Conservation (phyloP, 1,140 invertebrate genomes). For the Copidosoma floridanum region DNA sequence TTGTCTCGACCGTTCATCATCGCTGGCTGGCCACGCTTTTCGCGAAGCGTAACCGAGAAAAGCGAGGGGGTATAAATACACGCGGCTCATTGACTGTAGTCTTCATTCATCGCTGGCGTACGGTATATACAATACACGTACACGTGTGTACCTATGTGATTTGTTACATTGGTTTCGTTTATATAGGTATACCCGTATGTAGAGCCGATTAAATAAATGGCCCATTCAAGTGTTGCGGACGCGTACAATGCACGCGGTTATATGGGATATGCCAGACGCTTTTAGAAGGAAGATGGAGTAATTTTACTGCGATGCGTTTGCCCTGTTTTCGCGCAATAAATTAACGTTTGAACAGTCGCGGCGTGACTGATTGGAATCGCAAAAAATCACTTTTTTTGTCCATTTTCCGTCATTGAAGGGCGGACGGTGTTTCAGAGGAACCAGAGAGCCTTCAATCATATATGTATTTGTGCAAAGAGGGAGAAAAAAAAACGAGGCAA, state of each 20-base stretch:
- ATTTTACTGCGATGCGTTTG: too few species aligned
- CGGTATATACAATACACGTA: too few species aligned
- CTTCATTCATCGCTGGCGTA: constrained; percentile 10
- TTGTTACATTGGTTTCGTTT: constrained; percentile 15
- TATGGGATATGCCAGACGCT: too few species aligned
- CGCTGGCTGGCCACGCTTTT: neutral
- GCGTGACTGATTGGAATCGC: too few species aligned
- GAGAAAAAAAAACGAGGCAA: neutral
- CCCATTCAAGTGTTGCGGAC: too few species aligned
- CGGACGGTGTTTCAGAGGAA: neutral
- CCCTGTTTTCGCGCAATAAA: too few species aligned
- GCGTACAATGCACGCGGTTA: too few species aligned
- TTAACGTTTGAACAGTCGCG: too few species aligned
- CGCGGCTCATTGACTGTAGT: constrained; percentile 14
- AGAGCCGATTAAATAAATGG: constrained; percentile 11
- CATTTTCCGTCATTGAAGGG: neutral
- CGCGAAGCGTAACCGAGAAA: constrained; percentile 7
- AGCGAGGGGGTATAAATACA: neutral
- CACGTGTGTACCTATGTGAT: neutral
- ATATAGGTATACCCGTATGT: too few species aligned
- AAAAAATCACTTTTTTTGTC: constrained; percentile 9
- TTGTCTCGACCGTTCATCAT: constrained; percentile 5
- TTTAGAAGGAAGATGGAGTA: too few species aligned
- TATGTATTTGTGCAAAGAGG: neutral
- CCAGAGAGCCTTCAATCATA: constrained; percentile 3